Conservation (phyloP, 2,888 invertebrate species). For the Nomada ruficornis region DNA sequence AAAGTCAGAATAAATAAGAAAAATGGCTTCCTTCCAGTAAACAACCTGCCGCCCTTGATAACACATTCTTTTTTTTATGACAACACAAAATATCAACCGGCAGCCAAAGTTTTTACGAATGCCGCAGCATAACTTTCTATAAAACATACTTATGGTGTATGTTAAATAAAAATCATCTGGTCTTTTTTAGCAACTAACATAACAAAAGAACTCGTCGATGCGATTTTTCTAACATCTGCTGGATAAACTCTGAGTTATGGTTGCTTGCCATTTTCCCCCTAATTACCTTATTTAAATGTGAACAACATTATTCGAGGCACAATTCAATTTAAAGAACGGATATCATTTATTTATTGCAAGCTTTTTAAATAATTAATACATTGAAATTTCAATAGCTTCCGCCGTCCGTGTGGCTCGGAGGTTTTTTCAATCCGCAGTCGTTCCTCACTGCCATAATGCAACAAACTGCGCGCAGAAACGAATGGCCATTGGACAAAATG, state of each 20-base stretch:
- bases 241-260: not conserved
- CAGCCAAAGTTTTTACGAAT: too few species aligned
- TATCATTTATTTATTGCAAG: not conserved
- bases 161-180: not conserved
- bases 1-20: not conserved
- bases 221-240: not conserved
- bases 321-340: too few species aligned
- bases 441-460: conserved; percentile 99
- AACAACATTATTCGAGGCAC: too few species aligned
- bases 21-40: not conserved
- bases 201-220: not conserved
- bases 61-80: not conserved
- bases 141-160: not conserved
- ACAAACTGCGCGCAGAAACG: conserved; percentile 97
- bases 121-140: too few species aligned
- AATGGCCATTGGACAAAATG: conserved; percentile 98
- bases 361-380: not conserved
- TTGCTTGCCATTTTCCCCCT: too few species aligned
- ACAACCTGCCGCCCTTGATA: not conserved
- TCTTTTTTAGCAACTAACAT: not conserved
- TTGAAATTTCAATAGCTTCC: conserved; percentile 87
- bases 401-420: conserved; percentile 95
- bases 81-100: too few species aligned
- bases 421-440: conserved; percentile 98
- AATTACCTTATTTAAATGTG: not conserved